phyloP scores from a whole-genome alignment of 35 echinoderm and acorn worm genomes.

The Apostichopus parvimensis region DNA sequence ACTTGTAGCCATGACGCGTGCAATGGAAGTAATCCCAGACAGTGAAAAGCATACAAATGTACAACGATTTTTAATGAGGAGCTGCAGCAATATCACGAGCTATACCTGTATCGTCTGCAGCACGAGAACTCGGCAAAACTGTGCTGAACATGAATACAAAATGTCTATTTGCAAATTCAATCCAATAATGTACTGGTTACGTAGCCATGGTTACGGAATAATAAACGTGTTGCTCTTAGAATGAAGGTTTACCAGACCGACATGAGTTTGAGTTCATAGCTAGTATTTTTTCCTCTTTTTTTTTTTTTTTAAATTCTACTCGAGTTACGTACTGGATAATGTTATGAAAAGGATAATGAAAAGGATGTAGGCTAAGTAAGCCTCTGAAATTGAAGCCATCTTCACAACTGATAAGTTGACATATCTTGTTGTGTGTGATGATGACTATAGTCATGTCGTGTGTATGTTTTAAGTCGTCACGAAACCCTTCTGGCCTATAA shows the following conservation, averaged over 20 bases:
- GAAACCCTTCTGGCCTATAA: not conserved
- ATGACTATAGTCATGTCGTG: not conserved
- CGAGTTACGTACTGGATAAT: not conserved
- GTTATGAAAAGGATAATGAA: not conserved
- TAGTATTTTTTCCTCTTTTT: not conserved
- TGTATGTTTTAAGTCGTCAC: not conserved
- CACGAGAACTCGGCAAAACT: not conserved
- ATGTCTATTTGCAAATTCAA: slow-evolving; percentile 33
- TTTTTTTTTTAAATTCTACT: not conserved
- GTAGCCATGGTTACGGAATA: slow-evolving; percentile 41
- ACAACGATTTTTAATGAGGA: no score
- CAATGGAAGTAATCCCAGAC: no score
- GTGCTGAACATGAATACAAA: slow-evolving; percentile 41
- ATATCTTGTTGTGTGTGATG: not conserved
- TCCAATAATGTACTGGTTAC: slow-evolving; percentile 20
- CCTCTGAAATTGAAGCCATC: not conserved
- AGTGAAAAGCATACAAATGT: no score
- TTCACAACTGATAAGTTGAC: not conserved
- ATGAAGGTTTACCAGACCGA: not conserved
- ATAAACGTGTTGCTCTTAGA: slow-evolving; percentile 50
- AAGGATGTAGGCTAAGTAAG: not conserved
- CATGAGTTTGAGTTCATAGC: not conserved
- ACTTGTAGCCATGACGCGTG: no score
- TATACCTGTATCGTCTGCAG: not conserved
- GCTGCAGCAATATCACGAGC: not conserved